These are phyloP conservation scores for Seriola aureovittata DNA, from an alignment of 2,113 vertebrate species.

Conservation along the genomic window DNA sequence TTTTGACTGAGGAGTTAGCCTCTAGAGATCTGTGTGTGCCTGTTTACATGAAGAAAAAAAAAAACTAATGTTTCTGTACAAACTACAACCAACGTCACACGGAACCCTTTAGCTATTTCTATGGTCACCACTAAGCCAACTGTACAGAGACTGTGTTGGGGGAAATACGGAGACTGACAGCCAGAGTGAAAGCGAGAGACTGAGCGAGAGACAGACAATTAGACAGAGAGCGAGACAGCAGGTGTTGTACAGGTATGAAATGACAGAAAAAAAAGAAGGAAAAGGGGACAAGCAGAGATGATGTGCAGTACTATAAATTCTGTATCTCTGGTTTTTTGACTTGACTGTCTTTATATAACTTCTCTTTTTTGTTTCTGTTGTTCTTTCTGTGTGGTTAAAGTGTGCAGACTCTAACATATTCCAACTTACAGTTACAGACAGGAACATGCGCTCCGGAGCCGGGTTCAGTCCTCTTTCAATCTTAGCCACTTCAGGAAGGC, in stretches of 20 bases:
- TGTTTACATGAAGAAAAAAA: constrained; percentile 92
- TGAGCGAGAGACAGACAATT: constrained; percentile 10
- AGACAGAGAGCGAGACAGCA: constrained; percentile 1
- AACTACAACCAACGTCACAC: constrained; percentile 91
- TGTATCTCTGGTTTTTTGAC: constrained; percentile 97
- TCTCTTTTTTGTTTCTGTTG: constrained; percentile 82
- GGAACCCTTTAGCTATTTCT: constrained; percentile 98
- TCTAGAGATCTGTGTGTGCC: constrained; percentile 94
- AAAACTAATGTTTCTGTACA: constrained; percentile 86
- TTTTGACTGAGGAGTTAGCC: constrained; percentile 81
- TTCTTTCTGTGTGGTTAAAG: constrained; percentile 91
- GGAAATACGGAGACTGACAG: not conserved
- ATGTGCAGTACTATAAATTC: constrained; percentile 94
- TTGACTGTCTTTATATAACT: constrained; percentile 99
- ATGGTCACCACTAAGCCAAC: constrained; percentile 95
- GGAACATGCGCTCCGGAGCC: constrained; percentile 82
- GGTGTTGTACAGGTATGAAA: constrained; percentile 76
- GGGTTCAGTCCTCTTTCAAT: constrained; percentile 61
- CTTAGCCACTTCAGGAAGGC: constrained; percentile 74
- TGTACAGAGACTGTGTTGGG: constrained; percentile 86
- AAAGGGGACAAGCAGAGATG: constrained; percentile 50
- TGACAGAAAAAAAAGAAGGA: constrained; percentile 34
- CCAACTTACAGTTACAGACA: constrained; percentile 88
- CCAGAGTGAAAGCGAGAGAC: not conserved
- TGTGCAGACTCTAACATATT: constrained; percentile 91